Percentiles rank a stretch among this genome's conserved stretches.
Conservation (phyloP, 1,140 invertebrate species). For the Octopus sinensis region DNA sequence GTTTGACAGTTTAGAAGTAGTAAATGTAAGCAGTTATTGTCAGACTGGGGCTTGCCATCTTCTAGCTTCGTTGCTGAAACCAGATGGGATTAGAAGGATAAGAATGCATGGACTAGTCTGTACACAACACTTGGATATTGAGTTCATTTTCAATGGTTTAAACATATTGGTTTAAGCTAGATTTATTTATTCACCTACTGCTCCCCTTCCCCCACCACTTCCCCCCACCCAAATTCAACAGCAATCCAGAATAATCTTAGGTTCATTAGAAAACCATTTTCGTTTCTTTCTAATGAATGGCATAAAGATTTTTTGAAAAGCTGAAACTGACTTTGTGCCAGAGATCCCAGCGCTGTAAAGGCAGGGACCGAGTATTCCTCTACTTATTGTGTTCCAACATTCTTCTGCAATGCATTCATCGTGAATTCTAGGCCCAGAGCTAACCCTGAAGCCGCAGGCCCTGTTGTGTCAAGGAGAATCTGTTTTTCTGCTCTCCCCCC, state of each 20-base stretch:
- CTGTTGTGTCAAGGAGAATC: no score
- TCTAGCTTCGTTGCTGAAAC: no score
- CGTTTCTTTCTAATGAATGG: constrained; percentile 3
- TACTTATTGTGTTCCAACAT: constrained; percentile 1
- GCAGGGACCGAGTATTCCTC: not conserved
- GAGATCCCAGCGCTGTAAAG: not conserved
- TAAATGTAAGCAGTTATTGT: no score
- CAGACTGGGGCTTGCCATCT: no score
- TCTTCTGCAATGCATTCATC: constrained; percentile 1
- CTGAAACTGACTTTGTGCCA: not conserved
- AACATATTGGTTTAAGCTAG: not conserved
- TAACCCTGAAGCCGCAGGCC: no score
- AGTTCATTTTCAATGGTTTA: not conserved
- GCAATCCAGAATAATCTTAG: not conserved
- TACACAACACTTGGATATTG: no score
- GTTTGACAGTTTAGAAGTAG: no score
- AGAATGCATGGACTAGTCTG: no score
- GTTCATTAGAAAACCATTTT: not conserved
- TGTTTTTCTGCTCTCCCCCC: no score
- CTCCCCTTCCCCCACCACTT: not conserved
- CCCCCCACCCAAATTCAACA: not conserved
- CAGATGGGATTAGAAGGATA: no score
- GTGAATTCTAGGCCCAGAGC: not conserved
- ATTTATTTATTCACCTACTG: not conserved
- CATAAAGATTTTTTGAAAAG: not conserved